Evolutionary conservation across 2,797 vertebrate genomes (phyloP), one percentile per base, ranked within the genome.

Genomic region (Spatula clypeata): DNA sequence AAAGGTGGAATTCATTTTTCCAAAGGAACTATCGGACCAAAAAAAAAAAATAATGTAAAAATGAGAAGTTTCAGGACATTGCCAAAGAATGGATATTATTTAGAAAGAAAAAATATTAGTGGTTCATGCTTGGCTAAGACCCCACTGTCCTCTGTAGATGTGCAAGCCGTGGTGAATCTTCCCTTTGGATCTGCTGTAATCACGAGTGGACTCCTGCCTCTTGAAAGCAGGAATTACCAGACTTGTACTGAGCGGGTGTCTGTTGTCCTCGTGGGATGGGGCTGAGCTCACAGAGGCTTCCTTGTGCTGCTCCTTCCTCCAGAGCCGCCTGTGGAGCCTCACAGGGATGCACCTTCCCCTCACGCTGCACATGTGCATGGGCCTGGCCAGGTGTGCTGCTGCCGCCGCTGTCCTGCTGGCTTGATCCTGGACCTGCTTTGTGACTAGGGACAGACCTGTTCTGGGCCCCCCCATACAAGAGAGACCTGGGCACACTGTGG

Each of bases 211-310:
- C 14, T 81, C 20, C 18, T 23, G 36, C 24, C 29, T 79, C 67
- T 16, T 34, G 29, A 61, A 82, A 75, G 23, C 2, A 57, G 58
- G 79, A 84, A 62, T 49, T 60, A 77, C 20, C n/a, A 79, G 51
- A 9, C 27, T 65, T 54, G 54, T 80, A 58, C 44, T 44, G 8
- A 67, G 36, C 0, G 0, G 53, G 10, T 76, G 9, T n/a, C 67
- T 61, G 26, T 13, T 20, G 34, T 21, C 5, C 1, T 65, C 45
- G 57, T 62, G 17, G 32, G 26, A 82, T 27, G 49, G 42, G 47
- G 18, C 42, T 60, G 31, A 57, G 8, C 34, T 44, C 42, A 70
- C 26, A 38, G 7, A 11, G n/a, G 20, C 57, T 82, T 74, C 36
- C 26, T 24, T 57, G 42, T 32, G 36, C 16, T 66, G 58, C 57